phyloP scores from a whole-genome alignment of 2,113 vertebrate genomes.

The Xyrauchen texanus region DNA sequence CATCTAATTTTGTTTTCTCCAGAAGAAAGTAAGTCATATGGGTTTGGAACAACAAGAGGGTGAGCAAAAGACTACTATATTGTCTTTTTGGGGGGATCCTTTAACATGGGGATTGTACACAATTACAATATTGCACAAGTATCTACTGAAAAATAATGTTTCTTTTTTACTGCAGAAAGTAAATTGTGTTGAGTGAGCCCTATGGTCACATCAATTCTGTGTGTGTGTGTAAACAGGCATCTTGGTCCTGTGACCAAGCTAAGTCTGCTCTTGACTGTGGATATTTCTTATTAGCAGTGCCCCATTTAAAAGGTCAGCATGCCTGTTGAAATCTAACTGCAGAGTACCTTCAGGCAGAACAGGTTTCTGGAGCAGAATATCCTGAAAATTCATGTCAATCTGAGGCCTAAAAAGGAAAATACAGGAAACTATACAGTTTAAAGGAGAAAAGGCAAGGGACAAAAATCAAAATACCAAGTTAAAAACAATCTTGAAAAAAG shows the following conservation, averaged over 20 bases:
- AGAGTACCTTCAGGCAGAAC: not conserved
- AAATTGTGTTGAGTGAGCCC: not conserved
- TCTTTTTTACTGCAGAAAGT: not conserved
- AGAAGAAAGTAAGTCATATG: no score
- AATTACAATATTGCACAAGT: not conserved
- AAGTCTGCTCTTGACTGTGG: constrained; percentile 30
- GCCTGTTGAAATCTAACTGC: not conserved
- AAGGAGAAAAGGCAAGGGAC: constrained; percentile 5
- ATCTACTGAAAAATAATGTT: not conserved
- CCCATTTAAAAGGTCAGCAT: constrained; percentile 3
- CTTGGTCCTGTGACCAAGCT: not conserved
- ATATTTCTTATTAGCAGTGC: constrained; percentile 7
- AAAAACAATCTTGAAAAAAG: not conserved
- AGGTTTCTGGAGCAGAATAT: constrained; percentile 10
- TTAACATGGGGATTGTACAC: no score
- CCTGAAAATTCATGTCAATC: constrained; percentile 8
- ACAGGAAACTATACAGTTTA: not conserved
- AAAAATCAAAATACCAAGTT: not conserved
- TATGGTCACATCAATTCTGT: not conserved
- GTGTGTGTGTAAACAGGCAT: not conserved
- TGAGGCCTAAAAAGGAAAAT: not conserved
- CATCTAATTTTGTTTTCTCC: no score
- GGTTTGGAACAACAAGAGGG: no score
- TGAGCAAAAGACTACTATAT: no score
- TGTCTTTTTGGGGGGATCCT: no score